Conservation (phyloP, 2,888 invertebrate genomes). For the Abrostola triplasia region DNA sequence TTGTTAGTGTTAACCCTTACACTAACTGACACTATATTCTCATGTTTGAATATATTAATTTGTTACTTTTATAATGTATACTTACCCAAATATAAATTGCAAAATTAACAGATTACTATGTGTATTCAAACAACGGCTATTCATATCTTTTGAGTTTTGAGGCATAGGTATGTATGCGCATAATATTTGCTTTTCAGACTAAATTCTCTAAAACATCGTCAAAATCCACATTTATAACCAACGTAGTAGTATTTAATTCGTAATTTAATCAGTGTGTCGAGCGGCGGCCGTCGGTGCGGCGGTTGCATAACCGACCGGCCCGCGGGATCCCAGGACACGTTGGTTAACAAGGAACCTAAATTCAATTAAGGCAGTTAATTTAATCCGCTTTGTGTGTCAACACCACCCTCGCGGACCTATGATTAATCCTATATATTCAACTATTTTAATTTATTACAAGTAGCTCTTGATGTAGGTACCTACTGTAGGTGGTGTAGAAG, state of each 20-base stretch:
- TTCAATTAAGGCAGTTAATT: conserved; percentile 89
- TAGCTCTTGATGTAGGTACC: background rate
- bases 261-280: conserved; percentile 56
- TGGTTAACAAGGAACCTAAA: conserved; percentile 86
- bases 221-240: conserved; percentile 32
- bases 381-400: conserved; percentile 84
- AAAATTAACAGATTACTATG: too few species aligned
- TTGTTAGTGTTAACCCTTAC: too few species aligned
- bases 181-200: background rate
- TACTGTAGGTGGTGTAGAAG: background rate
- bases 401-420: conserved; percentile 74
- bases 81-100: too few species aligned
- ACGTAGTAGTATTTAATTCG: conserved; percentile 59
- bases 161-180: background rate
- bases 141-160: too few species aligned
- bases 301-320: conserved; percentile 56
- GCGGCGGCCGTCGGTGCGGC: conserved; percentile 37
- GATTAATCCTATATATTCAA: conserved; percentile 73
- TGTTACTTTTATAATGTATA: too few species aligned
- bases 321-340: conserved; percentile 72
- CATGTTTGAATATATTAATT: too few species aligned
- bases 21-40: too few species aligned
- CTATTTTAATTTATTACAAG: conserved; percentile 50
- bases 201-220: conserved; percentile 20
- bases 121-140: too few species aligned